A percentile compares a stretch with the other conserved stretches of the same genome.
Conservation (phyloP, 1,140 invertebrate genomes). For the Drosophila watanabei region DNA sequence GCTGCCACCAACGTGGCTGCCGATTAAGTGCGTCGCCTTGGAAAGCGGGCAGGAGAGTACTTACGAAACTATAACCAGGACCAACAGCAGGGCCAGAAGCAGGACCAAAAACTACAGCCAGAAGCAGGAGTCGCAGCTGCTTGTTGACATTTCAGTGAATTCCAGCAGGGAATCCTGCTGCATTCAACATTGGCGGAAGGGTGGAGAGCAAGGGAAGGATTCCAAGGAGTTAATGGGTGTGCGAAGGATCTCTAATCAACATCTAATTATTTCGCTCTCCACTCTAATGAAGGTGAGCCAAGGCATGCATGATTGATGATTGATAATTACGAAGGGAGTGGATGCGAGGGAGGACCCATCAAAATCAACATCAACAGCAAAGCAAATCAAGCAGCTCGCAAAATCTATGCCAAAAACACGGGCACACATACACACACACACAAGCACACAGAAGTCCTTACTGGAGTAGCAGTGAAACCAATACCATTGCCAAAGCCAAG, state of each 20-base stretch:
- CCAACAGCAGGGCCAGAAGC: no score
- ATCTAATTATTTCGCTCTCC: slow-evolving; percentile 65
- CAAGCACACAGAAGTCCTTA: not conserved
- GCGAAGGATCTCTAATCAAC: slow-evolving; percentile 52
- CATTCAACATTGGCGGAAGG: no score
- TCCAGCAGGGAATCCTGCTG: slow-evolving; percentile 14
- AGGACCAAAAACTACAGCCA: slow-evolving; percentile 1
- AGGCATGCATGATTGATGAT: slow-evolving; percentile 64
- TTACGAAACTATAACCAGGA: slow-evolving; percentile 15
- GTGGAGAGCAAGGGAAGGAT: no score
- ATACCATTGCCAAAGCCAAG: slow-evolving; percentile 5
- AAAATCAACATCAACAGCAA: slow-evolving; percentile 18
- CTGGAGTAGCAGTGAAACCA: not conserved
- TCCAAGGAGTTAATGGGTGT: not conserved
- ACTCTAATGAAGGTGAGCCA: slow-evolving; percentile 38
- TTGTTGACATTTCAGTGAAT: slow-evolving; percentile 48
- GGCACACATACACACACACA: slow-evolving; percentile 27
- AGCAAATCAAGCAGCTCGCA: slow-evolving; percentile 45
- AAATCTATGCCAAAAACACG: slow-evolving; percentile 67
- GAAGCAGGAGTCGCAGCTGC: slow-evolving; percentile 25
- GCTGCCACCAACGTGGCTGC: slow-evolving; percentile 45
- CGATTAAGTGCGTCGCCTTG: slow-evolving; percentile 74
- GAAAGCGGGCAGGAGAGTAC: not conserved
- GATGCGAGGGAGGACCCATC: not conserved
- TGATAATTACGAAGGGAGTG: slow-evolving; percentile 40